Conservation (phyloP, 2,888 invertebrate genomes). For the Bombylius discolor region DNA sequence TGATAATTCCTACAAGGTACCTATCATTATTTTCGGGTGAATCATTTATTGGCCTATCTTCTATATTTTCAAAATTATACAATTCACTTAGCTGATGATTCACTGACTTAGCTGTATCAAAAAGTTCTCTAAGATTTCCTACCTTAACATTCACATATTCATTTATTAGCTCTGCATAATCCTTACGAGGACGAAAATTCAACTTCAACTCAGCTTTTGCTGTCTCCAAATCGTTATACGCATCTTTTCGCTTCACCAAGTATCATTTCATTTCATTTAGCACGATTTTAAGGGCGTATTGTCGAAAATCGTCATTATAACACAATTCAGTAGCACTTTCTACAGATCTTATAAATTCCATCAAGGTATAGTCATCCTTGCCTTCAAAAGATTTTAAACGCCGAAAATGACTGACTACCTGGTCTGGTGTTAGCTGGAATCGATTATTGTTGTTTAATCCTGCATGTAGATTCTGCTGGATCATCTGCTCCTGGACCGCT, state of each 20-base stretch:
- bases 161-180: neutral
- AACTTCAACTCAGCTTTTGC: neutral
- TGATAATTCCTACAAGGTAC: too few relatives aligned
- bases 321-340: too few relatives aligned
- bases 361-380: too few relatives aligned
- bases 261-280: neutral
- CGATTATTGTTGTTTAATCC: too few relatives aligned
- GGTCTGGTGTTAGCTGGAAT: too few relatives aligned
- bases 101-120: conserved; percentile 1
- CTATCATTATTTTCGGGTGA: conserved; percentile 1
- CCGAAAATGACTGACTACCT: too few relatives aligned
- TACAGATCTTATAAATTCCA: too few relatives aligned
- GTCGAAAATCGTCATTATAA: too few relatives aligned
- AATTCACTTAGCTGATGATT: conserved; percentile 2
- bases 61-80: conserved; percentile 1
- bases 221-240: neutral
- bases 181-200: neutral
- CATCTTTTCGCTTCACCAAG: neutral
- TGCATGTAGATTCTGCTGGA: too few relatives aligned
- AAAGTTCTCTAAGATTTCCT: too few relatives aligned
- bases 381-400: too few relatives aligned
- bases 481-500: too few relatives aligned
- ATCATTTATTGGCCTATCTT: neutral
- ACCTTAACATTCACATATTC: neutral
- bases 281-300: neutral